phyloP scores from a whole-genome alignment of 2,113 vertebrate genomes.

The Gobio gobio region DNA sequence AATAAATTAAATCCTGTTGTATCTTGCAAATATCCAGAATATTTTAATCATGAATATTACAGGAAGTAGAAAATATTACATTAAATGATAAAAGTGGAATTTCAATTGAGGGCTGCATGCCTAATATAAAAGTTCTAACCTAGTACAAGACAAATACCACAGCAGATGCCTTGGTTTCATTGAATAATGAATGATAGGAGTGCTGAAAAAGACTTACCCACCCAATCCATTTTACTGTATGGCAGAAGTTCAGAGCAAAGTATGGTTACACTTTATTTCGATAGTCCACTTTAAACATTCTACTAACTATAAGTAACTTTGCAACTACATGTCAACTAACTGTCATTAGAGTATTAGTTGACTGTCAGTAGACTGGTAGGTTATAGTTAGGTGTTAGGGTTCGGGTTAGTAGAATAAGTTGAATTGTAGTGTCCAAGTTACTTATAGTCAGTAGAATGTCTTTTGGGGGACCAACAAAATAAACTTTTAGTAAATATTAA shows the following conservation, averaged over 20 bases:
- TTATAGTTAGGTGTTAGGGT: too few relatives aligned
- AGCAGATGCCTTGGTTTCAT: not conserved
- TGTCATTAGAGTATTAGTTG: too few relatives aligned
- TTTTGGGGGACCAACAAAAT: too few relatives aligned
- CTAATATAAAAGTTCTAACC: not conserved
- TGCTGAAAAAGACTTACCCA: not conserved
- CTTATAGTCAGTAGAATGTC: too few relatives aligned
- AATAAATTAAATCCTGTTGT: not conserved
- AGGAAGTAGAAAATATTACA: not conserved
- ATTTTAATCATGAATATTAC: not conserved
- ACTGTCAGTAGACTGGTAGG: too few relatives aligned
- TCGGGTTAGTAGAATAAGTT: too few relatives aligned
- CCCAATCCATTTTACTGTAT: not conserved
- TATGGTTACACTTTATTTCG: too few relatives aligned
- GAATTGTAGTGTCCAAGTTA: too few relatives aligned
- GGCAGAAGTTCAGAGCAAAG: constrained; percentile 8
- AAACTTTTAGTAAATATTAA: too few relatives aligned
- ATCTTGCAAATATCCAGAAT: not conserved
- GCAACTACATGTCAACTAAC: too few relatives aligned
- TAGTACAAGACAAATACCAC: not conserved
- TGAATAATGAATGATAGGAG: not conserved
- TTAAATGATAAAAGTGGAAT: not conserved
- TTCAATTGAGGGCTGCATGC: not conserved
- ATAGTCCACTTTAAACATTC: too few relatives aligned
- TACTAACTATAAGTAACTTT: too few relatives aligned